Conservation (phyloP, 2,113 vertebrate genomes). For the Microcebus murinus region DNA sequence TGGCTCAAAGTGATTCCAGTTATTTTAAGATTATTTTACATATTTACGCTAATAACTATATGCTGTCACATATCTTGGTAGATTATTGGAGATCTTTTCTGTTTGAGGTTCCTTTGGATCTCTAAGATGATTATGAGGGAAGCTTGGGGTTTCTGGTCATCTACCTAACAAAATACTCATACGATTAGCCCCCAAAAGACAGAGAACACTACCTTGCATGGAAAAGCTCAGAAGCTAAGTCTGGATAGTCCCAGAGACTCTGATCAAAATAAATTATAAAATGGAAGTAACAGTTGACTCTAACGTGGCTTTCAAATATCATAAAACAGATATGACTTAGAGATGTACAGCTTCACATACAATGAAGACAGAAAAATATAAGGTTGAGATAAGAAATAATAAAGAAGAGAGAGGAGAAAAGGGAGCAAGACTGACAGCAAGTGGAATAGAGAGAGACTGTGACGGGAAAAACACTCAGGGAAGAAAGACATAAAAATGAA, state of each 20-base stretch:
- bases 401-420: not conserved
- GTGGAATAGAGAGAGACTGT: not conserved
- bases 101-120: not conserved
- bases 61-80: not conserved
- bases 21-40: not conserved
- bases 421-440: not conserved
- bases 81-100: not conserved
- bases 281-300: not conserved
- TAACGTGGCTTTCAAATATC: not conserved
- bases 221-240: not conserved
- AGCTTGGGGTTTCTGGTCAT: rapidly evolving
- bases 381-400: not conserved
- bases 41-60: not conserved
- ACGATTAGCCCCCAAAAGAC: not conserved
- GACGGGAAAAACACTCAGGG: not conserved
- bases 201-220: not conserved
- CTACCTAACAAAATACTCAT: not conserved
- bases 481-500: not conserved
- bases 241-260: not conserved
- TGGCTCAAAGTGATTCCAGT: not conserved
- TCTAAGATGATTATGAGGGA: not conserved
- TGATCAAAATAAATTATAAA: not conserved
- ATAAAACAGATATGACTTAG: not conserved
- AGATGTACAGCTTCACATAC: not conserved
- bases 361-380: not conserved